phyloP scores from a whole-genome alignment of 2,888 invertebrate species.

The Sphinx pinastri region DNA sequence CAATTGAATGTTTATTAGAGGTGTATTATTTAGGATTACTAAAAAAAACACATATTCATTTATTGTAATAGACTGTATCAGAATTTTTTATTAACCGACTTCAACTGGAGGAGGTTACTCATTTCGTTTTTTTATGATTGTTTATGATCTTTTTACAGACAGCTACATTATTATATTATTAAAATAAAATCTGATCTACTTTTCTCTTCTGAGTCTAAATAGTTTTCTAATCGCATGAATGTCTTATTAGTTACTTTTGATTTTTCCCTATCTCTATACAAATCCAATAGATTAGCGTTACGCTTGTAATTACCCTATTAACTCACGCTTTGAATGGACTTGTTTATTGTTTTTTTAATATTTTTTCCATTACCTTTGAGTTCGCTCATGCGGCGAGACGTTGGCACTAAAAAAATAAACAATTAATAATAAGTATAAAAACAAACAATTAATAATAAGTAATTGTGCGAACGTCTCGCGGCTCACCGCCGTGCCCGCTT shows the following conservation, averaged over 20 bases:
- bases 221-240: slow-evolving; percentile 28
- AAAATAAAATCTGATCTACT: slow-evolving; percentile 3
- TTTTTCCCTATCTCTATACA: slow-evolving; percentile 33
- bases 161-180: neutral
- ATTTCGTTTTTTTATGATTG: neutral
- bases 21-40: no score
- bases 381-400: slow-evolving; percentile 76
- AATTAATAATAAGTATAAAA: slow-evolving; percentile 18
- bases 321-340: slow-evolving; percentile 75
- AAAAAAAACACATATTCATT: no score
- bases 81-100: no score
- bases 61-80: no score
- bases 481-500: slow-evolving; percentile 68
- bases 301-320: slow-evolving; percentile 50
- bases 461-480: slow-evolving; percentile 58
- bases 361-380: slow-evolving; percentile 61
- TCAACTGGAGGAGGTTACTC: neutral
- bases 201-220: slow-evolving; percentile 1
- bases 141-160: neutral
- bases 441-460: slow-evolving; percentile 5
- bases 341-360: slow-evolving; percentile 61
- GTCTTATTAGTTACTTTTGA: slow-evolving; percentile 10
- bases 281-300: slow-evolving; percentile 40
- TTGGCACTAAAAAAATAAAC: slow-evolving; percentile 52
- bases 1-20: slow-evolving; percentile 10